Conservation (phyloP, 2,888 invertebrate species). For the Drosophila tanythrix region DNA sequence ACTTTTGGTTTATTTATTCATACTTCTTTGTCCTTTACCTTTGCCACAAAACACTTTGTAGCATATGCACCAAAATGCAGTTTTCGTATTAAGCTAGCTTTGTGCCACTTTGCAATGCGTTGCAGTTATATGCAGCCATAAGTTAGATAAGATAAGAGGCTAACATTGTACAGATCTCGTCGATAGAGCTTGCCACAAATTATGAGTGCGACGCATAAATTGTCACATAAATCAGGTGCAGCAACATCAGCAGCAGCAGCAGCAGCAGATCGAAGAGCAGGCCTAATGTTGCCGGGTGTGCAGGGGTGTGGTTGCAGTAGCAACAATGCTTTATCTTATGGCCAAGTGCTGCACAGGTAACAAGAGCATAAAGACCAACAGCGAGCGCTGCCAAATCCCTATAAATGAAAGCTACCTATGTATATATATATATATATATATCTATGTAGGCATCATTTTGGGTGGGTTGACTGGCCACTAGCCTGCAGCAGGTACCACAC, state of each 20-base stretch:
- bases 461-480: constrained; percentile 29
- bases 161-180: constrained; percentile 26
- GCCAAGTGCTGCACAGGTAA: constrained; percentile 28
- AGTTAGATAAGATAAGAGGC: constrained; percentile 26
- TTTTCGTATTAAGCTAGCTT: background rate
- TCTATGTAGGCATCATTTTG: constrained; percentile 20
- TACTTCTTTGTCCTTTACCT: no score
- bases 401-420: background rate
- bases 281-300: constrained; percentile 40
- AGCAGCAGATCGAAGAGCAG: constrained; percentile 39
- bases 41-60: no score
- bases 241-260: background rate
- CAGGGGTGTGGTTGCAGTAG: background rate
- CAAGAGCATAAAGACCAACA: constrained; percentile 8
- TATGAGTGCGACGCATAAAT: constrained; percentile 46
- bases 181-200: constrained; percentile 45
- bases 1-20: no score
- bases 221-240: constrained; percentile 53
- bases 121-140: constrained; percentile 20
- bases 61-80: no score
- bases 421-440: background rate
- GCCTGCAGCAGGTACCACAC: constrained; percentile 63
- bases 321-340: constrained; percentile 46
- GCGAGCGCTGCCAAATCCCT: constrained; percentile 6
- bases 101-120: background rate